These are phyloP conservation scores for Corapipo altera DNA, from an alignment of 2,113 vertebrate genomes.

Conservation along the genomic window DNA sequence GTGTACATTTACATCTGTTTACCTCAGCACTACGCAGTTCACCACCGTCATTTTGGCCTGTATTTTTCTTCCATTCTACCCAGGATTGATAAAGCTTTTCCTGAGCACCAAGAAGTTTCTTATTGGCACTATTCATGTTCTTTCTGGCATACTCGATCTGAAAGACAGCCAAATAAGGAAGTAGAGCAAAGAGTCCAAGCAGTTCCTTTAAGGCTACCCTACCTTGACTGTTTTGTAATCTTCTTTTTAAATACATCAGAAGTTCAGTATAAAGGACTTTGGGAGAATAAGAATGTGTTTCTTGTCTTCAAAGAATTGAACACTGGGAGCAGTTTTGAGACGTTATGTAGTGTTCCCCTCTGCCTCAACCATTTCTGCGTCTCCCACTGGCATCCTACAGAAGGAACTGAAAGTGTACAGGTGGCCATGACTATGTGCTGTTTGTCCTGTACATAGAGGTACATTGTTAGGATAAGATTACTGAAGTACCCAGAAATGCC, in stretches of 20 bases:
- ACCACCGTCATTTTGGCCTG: slow-evolving; percentile 61
- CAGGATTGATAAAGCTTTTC: slow-evolving; percentile 78
- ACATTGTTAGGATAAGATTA: neutral
- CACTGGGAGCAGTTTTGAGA: neutral
- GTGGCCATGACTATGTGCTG: neutral
- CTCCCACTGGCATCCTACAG: neutral
- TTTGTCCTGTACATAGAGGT: neutral
- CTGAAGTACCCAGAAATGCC: neutral
- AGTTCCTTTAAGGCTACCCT: neutral
- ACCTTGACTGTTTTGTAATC: neutral
- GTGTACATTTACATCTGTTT: neutral
- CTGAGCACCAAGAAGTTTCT: slow-evolving; percentile 80
- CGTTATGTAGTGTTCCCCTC: neutral
- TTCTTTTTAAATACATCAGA: neutral
- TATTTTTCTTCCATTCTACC: slow-evolving; percentile 80
- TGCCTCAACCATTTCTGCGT: neutral
- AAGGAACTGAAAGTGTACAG: neutral
- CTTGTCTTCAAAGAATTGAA: neutral
- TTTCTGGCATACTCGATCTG: slow-evolving; percentile 88
- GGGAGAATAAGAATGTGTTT: neutral
- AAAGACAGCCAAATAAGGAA: slow-evolving; percentile 39
- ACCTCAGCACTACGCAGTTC: slow-evolving; percentile 81
- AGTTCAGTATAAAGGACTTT: neutral
- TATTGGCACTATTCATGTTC: slow-evolving; percentile 83
- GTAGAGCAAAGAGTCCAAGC: neutral